Percentiles rank a stretch among this genome's conserved stretches.
phyloP scores from a whole-genome alignment of 2,888 invertebrate genomes.

The Trichogramma evanescens region DNA sequence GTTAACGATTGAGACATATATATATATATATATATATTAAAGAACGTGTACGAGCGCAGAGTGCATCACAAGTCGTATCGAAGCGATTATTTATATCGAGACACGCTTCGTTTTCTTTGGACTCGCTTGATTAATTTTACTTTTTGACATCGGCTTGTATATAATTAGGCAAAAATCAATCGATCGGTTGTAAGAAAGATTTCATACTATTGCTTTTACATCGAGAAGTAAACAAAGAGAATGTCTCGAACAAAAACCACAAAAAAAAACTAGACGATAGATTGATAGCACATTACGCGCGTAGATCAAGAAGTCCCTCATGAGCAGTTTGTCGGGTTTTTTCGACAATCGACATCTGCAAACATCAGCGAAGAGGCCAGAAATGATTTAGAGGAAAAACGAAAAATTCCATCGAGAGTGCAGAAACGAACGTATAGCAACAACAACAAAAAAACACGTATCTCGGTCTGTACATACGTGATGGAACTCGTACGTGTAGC shows the following conservation, averaged over 20 bases:
- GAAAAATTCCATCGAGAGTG: not conserved
- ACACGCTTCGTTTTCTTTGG: no score
- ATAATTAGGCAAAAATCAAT: not conserved
- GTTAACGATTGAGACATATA: no score
- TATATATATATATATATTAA: no score
- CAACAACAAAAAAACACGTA: no score
- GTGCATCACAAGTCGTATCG: no score
- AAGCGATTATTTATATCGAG: no score
- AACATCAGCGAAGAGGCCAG: not conserved
- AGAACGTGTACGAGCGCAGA: no score
- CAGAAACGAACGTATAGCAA: not conserved
- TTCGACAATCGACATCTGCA: no score
- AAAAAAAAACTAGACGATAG: conserved; percentile 5
- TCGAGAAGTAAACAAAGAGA: not conserved
- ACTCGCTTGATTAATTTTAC: no score
- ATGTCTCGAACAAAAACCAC: conserved; percentile 3
- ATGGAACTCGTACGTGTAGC: no score
- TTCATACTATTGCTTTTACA: not conserved
- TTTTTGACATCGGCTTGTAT: no score
- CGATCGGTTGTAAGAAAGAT: not conserved
- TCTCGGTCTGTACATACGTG: no score
- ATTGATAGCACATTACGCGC: conserved; percentile 1
- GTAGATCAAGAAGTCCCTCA: conserved; percentile 14
- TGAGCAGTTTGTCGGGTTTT: conserved; percentile 18
- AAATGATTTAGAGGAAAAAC: conserved; percentile 19